phyloP scores from a whole-genome alignment of 2,113 vertebrate species.

The Bubo blakistoni region DNA sequence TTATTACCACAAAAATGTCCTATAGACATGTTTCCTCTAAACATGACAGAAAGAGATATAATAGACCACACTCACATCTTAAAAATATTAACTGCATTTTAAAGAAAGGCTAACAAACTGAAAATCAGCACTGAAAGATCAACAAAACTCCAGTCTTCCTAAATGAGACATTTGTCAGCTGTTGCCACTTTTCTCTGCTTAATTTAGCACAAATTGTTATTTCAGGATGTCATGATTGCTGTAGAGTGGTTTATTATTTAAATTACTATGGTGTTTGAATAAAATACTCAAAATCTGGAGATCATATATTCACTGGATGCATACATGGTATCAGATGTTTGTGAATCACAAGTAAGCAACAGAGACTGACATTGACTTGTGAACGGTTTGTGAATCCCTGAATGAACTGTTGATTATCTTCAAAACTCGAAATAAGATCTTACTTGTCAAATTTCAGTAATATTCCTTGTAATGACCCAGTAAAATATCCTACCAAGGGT shows the following conservation, averaged over 20 bases:
- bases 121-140: background rate
- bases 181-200: slow-evolving; percentile 44
- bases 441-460: background rate
- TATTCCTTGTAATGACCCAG: background rate
- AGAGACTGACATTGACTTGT: background rate
- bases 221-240: slow-evolving; percentile 58
- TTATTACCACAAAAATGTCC: background rate
- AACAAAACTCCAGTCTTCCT: background rate
- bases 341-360: background rate
- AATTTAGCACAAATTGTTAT: slow-evolving; percentile 60
- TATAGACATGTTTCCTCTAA: background rate
- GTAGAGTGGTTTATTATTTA: slow-evolving; percentile 50
- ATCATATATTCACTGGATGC: background rate
- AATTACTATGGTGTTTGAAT: slow-evolving; percentile 25
- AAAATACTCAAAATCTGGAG: slow-evolving; percentile 23
- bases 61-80: background rate
- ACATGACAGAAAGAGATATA: background rate
- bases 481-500: background rate
- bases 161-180: slow-evolving; percentile 59
- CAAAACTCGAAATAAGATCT: background rate
- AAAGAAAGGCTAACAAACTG: background rate
- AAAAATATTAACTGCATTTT: background rate
- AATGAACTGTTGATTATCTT: background rate
- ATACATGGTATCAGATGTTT: background rate
- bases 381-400: background rate